These are phyloP conservation scores for Parthenolecanium corni DNA, from an alignment of 2,888 invertebrate genomes.

Conservation along the genomic window DNA sequence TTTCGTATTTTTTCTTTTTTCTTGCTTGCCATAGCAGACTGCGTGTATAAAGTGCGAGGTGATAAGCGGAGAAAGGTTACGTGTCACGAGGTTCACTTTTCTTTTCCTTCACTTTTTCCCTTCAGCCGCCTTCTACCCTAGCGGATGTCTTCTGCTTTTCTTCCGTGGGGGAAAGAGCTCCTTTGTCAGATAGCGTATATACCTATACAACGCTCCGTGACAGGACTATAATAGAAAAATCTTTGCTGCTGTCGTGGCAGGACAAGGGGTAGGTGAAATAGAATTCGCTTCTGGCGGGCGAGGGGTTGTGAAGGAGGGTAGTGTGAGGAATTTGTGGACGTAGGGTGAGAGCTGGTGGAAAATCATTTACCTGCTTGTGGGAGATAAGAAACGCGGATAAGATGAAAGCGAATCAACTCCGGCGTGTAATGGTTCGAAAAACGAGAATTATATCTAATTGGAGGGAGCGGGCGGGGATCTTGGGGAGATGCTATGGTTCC, in stretches of 20 bases:
- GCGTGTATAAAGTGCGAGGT: neutral
- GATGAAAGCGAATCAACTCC: conserved; percentile 7
- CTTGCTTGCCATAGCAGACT: too few relatives aligned
- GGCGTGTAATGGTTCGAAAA: conserved; percentile 24
- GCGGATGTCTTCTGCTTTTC: neutral
- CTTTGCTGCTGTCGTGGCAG: conserved; percentile 14
- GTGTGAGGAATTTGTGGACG: too few relatives aligned
- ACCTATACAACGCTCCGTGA: conserved; percentile 13
- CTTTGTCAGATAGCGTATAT: conserved; percentile 3
- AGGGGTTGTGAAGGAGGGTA: too few relatives aligned
- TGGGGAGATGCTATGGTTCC: too few relatives aligned
- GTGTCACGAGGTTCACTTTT: neutral
- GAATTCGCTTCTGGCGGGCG: neutral
- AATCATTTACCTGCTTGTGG: conserved; percentile 20
- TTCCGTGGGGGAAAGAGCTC: neutral
- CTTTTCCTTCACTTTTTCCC: too few relatives aligned
- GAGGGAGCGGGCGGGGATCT: neutral
- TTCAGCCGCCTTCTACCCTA: too few relatives aligned
- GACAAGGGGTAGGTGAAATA: neutral
- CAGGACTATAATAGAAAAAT: conserved; percentile 23
- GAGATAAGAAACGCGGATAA: conserved; percentile 23
- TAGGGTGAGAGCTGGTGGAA: neutral
- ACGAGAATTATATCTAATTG: conserved; percentile 21
- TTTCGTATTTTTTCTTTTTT: too few relatives aligned
- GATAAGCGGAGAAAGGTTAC: neutral